Percentiles rank a stretch among this genome's conserved stretches.
phyloP scores from a whole-genome alignment of 2,797 vertebrate genomes.

The Valencia hispanica region DNA sequence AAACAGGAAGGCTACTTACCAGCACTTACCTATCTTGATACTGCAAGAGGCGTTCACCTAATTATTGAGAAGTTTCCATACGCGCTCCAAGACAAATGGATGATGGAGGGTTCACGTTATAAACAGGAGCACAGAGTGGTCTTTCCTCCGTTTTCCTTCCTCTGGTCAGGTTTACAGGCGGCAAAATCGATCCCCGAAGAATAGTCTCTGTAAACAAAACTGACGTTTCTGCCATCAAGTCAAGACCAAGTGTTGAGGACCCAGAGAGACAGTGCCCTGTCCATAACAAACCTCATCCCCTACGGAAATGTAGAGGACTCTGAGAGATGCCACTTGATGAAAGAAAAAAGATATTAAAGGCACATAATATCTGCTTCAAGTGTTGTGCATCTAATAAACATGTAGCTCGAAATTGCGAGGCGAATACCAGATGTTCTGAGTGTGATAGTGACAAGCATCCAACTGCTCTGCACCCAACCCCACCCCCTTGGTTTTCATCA shows the following conservation, averaged over 20 bases:
- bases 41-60: not conserved
- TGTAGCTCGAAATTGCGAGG: not conserved
- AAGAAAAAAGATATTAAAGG: not conserved
- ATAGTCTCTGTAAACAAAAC: not conserved
- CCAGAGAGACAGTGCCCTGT: not conserved
- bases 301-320: not conserved
- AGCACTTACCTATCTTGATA: not conserved
- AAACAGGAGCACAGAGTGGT: not conserved
- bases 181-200: not conserved
- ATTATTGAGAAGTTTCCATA: not conserved
- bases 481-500: accelerated
- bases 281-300: not conserved
- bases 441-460: not conserved
- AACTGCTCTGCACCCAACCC: not conserved
- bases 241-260: not conserved
- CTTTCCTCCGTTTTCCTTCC: not conserved
- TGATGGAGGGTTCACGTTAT: not conserved
- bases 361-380: not conserved
- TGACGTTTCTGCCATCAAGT: not conserved
- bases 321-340: not conserved
- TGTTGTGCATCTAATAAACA: no score
- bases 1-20: not conserved
- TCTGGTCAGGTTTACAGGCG: not conserved
- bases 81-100: not conserved
- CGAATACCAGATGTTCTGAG: not conserved